Evolutionary conservation across 1,140 invertebrate species (phyloP), one percentile per base, ranked within the genome.

Genomic region (Hydropsyche tenuis): DNA sequence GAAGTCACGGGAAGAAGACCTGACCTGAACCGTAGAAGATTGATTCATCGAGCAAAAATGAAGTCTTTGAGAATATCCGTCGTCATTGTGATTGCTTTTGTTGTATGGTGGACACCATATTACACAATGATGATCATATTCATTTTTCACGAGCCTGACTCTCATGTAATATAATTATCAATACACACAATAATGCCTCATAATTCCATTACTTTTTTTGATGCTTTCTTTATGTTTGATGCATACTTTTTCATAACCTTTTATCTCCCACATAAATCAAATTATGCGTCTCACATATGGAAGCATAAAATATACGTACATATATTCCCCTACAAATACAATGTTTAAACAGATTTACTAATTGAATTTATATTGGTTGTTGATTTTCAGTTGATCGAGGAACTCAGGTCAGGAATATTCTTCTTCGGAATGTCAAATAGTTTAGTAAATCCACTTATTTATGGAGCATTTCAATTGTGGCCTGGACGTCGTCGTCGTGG

Each of bases 41-140:
- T 92, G 1, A 90, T 95, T 78, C 88, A 92, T 74, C 88, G 90
- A 73, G 93, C 93, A 20, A 94, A 94, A 82, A 89, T 90, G 83
- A 94, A 94, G 80, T 93, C 92, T 0, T 82, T 95, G 25, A 85
- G 90, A 42, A 93, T 96, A 81, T 94, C 93, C 0, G 86, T 94
- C 1, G 91, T 94, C 1, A 96, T 95, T 37, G 92, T 95, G 16
- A 85, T 90, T 51, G 92, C 94, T 0, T 98, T 97, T 82, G 87
- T 96, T 2, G 84, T 96, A 14, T 97, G 96, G 86, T 98, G 96
- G 96, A 96, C 94, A 0, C 96, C 96, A 0, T 98, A 97, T 82
- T 96, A 97, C 80, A 88, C 93, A 14, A 90, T 92, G 91, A 94
- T 94, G 89, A 89, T 94, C 51, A 90, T 94, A 73, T 91, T 92